A percentile compares a stretch with the other conserved stretches of the same genome.
These are phyloP conservation scores for Drosophila sucinea DNA, from an alignment of 1,140 invertebrate species.

Conservation along the genomic window DNA sequence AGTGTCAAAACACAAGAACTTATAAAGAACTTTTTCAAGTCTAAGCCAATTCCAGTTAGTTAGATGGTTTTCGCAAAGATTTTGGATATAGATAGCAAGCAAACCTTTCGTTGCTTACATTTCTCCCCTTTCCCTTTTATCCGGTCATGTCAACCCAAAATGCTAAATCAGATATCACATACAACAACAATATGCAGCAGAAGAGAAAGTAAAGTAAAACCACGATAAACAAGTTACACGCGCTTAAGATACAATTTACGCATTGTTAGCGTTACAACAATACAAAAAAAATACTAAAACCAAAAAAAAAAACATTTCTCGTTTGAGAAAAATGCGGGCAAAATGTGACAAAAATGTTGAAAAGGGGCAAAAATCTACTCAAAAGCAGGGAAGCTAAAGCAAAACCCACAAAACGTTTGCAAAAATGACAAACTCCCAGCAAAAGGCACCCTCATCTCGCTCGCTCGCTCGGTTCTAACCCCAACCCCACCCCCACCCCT, in stretches of 20 bases:
- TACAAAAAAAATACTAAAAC: constrained; percentile 22
- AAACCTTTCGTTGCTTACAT: constrained; percentile 12
- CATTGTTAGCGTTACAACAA: constrained; percentile 52
- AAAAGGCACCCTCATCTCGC: constrained; percentile 17
- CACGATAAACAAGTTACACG: constrained; percentile 52
- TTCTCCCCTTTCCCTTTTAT: not conserved
- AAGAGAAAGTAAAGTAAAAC: constrained; percentile 21
- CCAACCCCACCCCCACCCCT: constrained; percentile 9
- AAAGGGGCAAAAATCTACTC: constrained; percentile 24
- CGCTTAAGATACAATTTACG: constrained; percentile 69
- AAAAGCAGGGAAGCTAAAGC: not conserved
- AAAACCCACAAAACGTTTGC: constrained; percentile 47
- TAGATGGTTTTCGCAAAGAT: not conserved
- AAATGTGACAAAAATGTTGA: constrained; percentile 73
- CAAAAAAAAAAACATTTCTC: not conserved
- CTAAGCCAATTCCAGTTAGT: not conserved
- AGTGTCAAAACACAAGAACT: no score
- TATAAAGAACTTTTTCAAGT: not conserved
- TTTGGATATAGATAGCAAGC: not conserved
- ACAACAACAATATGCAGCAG: constrained; percentile 16
- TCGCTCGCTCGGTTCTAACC: constrained; percentile 20
- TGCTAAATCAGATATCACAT: constrained; percentile 45
- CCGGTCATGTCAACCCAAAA: constrained; percentile 36
- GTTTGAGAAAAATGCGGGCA: constrained; percentile 52
- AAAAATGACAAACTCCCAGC: constrained; percentile 67